These are phyloP conservation scores for Tychaedon coryphoeus DNA, from an alignment of 2,113 vertebrate genomes.

Conservation along the genomic window DNA sequence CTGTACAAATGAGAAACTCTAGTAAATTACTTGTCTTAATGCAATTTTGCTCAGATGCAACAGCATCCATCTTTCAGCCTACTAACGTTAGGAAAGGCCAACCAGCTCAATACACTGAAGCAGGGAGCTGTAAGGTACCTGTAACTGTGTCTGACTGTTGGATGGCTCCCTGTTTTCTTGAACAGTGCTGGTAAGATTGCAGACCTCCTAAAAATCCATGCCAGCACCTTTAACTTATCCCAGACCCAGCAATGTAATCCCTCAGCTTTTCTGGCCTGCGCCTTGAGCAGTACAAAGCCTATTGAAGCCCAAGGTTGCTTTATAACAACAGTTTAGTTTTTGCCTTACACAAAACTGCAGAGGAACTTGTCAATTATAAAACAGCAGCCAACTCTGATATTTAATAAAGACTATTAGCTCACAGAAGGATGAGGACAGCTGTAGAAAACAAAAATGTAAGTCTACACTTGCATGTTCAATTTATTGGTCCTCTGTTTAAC, in stretches of 20 bases:
- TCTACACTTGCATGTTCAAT: rapidly evolving
- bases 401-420: background rate
- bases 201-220: background rate
- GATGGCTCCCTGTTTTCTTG: background rate
- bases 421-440: background rate
- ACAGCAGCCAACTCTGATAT: background rate
- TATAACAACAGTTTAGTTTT: background rate
- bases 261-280: background rate
- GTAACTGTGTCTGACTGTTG: background rate
- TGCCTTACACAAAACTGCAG: background rate
- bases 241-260: background rate
- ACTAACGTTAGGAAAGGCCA: background rate
- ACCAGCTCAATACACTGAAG: background rate
- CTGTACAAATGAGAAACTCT: background rate
- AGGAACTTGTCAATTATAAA: background rate
- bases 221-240: background rate
- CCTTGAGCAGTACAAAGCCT: background rate
- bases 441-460: background rate
- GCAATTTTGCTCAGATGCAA: background rate
- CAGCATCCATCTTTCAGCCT: background rate
- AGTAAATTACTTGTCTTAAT: background rate
- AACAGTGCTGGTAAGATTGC: background rate
- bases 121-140: background rate
- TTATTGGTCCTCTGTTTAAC: background rate
- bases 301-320: background rate